phyloP scores from a whole-genome alignment of 2,888 invertebrate genomes.

The Cerceris rybyensis region DNA sequence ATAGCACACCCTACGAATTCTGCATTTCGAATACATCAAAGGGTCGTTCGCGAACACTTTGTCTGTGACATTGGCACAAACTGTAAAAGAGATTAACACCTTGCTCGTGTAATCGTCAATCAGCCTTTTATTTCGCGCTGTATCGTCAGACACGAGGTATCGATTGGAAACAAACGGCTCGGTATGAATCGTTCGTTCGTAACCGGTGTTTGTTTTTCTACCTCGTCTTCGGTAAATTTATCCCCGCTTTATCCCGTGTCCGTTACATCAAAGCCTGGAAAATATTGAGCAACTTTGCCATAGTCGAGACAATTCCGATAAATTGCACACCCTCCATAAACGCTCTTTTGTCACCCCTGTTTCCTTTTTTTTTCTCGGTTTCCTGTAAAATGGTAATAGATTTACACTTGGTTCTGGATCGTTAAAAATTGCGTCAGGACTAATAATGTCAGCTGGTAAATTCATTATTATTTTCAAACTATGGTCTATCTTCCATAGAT shows the following conservation, averaged over 20 bases:
- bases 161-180: slow-evolving; percentile 52
- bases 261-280: slow-evolving; percentile 52
- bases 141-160: slow-evolving; percentile 38
- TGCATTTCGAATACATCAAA: slow-evolving; percentile 68
- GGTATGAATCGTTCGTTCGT: slow-evolving; percentile 44
- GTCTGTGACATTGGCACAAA: slow-evolving; percentile 52
- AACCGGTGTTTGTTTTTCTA: slow-evolving; percentile 52
- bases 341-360: not conserved
- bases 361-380: not conserved
- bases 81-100: slow-evolving; percentile 74
- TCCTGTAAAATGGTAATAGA: no score
- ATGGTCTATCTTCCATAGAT: no score
- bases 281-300: slow-evolving; percentile 1
- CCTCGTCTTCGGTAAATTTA: slow-evolving; percentile 49
- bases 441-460: no score
- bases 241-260: slow-evolving; percentile 35
- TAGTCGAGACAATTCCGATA: not conserved
- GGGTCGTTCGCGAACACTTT: slow-evolving; percentile 61
- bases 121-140: slow-evolving; percentile 59
- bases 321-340: not conserved
- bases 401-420: no score
- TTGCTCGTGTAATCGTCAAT: slow-evolving; percentile 57
- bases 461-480: no score
- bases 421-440: no score
- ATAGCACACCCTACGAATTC: slow-evolving; percentile 23